A percentile compares a stretch with the other conserved stretches of the same genome.
Evolutionary conservation across 1,140 invertebrate genomes (phyloP).

Genomic region (Brachionus rotundiformis): DNA sequence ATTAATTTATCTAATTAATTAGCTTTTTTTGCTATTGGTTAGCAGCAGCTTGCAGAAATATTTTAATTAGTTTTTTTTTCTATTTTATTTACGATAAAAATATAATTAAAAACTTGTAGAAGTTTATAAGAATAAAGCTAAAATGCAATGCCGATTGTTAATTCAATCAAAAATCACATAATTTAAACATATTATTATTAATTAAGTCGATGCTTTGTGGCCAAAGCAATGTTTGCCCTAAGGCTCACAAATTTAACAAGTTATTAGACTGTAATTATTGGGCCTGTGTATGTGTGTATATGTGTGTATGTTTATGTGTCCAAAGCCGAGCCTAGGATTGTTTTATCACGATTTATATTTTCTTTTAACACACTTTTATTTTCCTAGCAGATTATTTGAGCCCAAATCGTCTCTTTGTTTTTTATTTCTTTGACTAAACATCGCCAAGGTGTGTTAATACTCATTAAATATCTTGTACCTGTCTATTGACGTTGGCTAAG

Average conservation of each 20-base stretch:
- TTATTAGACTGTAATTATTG: slow-evolving; percentile 30
- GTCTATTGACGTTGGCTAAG: not conserved
- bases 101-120: slow-evolving; percentile 6
- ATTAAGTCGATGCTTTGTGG: slow-evolving; percentile 14
- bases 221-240: not conserved
- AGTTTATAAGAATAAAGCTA: not conserved
- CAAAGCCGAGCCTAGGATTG: slow-evolving; percentile 41
- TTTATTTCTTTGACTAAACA: not conserved
- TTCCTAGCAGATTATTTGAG: slow-evolving; percentile 2
- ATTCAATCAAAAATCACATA: slow-evolving; percentile 46
- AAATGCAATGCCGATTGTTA: slow-evolving; percentile 29
- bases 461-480: slow-evolving; percentile 40
- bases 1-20: not conserved
- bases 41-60: slow-evolving; percentile 8
- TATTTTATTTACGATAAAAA: not conserved
- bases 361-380: slow-evolving; percentile 46
- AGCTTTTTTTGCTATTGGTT: slow-evolving; percentile 11
- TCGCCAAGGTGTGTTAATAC: slow-evolving; percentile 29
- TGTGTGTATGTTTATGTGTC: too few species aligned
- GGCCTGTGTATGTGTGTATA: too few species aligned
- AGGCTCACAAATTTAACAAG: slow-evolving; percentile 25
- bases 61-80: slow-evolving; percentile 37
- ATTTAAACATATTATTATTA: slow-evolving; percentile 40
- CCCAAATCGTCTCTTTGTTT: not conserved
- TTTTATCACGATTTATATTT: slow-evolving; percentile 36